A percentile compares a stretch with the other conserved stretches of the same genome.
phyloP scores from a whole-genome alignment of 2,888 invertebrate genomes.

The Acanthacorydalis orientalis region DNA sequence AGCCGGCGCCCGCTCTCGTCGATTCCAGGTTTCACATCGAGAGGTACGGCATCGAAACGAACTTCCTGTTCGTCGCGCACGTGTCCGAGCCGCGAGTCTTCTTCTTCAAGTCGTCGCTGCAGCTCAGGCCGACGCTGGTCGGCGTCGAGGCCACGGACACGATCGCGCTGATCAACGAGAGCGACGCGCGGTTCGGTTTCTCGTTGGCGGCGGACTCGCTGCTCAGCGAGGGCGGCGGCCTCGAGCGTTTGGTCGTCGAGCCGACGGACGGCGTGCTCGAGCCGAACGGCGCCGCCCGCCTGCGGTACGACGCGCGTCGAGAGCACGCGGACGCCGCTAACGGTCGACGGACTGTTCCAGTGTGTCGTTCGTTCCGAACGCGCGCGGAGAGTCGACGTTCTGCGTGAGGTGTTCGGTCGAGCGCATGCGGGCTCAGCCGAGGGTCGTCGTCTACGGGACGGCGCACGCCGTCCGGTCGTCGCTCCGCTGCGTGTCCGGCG shows the following conservation, averaged over 20 bases:
- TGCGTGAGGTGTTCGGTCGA: too few species aligned
- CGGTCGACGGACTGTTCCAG: too few species aligned
- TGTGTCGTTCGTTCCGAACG: too few species aligned
- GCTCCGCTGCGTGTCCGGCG: too few species aligned
- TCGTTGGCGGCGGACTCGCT: constrained; percentile 35
- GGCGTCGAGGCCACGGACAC: constrained; percentile 31
- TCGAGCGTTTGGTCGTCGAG: constrained; percentile 30
- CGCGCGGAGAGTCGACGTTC: too few species aligned
- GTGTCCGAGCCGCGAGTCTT: constrained; percentile 44
- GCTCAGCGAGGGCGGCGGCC: constrained; percentile 18
- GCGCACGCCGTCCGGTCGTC: too few species aligned
- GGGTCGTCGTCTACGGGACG: too few species aligned
- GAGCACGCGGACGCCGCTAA: too few species aligned
- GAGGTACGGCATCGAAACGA: constrained; percentile 32
- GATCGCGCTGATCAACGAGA: constrained; percentile 35
- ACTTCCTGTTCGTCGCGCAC: constrained; percentile 43
- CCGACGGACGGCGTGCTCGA: constrained; percentile 33
- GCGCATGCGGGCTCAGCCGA: too few species aligned
- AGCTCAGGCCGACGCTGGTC: constrained; percentile 42
- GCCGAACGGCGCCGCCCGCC: constrained; percentile 13
- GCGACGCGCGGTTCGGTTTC: constrained; percentile 32
- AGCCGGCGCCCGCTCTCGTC: too few species aligned
- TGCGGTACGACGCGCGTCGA: too few species aligned
- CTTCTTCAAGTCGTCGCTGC: constrained; percentile 38
- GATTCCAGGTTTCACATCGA: constrained; percentile 32